Conservation (phyloP, 1,140 invertebrate species). For the Drosophila serrata region DNA sequence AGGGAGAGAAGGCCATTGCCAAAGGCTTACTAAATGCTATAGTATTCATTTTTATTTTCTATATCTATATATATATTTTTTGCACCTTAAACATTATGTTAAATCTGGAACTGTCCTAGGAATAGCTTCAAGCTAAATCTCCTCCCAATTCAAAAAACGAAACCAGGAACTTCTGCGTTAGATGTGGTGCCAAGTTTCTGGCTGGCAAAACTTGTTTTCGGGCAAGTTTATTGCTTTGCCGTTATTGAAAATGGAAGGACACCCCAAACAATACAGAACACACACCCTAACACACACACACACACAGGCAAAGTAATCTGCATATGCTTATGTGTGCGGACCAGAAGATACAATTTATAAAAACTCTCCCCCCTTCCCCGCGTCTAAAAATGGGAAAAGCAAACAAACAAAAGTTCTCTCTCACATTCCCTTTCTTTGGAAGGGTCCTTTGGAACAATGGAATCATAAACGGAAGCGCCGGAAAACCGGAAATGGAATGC, state of each 20-base stretch:
- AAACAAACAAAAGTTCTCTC: constrained; percentile 50
- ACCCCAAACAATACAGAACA: constrained; percentile 1
- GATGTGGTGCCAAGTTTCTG: constrained; percentile 35
- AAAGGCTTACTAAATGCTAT: background rate
- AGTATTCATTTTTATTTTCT: background rate
- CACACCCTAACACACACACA: constrained; percentile 5
- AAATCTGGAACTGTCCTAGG: background rate
- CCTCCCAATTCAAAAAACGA: too few species aligned
- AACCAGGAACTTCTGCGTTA: constrained; percentile 7
- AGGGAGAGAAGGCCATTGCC: background rate
- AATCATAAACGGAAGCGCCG: background rate
- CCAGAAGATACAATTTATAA: constrained; percentile 69
- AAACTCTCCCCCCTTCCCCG: constrained; percentile 42
- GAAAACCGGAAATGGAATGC: constrained; percentile 6
- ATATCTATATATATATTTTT: background rate
- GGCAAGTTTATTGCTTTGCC: constrained; percentile 66
- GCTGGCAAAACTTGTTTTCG: constrained; percentile 34
- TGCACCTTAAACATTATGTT: background rate
- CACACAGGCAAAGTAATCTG: constrained; percentile 47
- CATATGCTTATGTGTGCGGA: constrained; percentile 52
- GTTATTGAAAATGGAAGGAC: constrained; percentile 61
- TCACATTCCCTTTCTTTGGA: constrained; percentile 26
- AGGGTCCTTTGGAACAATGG: constrained; percentile 20
- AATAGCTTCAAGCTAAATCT: background rate
- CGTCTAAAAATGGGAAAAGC: constrained; percentile 22